Conservation (phyloP, 2,797 vertebrate species). For the Tapera naevia region DNA sequence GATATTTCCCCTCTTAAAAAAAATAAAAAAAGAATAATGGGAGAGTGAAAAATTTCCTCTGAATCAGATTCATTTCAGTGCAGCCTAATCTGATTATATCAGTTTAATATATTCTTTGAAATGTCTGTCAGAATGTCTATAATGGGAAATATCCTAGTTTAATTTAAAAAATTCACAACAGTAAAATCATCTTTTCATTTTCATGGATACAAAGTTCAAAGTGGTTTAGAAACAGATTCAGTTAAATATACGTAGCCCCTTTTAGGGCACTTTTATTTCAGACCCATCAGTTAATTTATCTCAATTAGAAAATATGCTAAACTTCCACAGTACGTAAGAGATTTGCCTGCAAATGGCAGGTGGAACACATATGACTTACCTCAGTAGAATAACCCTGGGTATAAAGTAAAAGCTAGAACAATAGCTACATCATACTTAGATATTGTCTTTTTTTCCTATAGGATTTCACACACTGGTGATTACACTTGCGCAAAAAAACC, state of each 20-base stretch:
- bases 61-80: neutral
- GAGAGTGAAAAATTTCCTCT: neutral
- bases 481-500: neutral
- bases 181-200: neutral
- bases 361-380: neutral
- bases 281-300: neutral
- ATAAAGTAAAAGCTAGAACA: neutral
- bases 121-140: neutral
- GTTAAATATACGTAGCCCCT: neutral
- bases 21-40: neutral
- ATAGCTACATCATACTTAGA: neutral
- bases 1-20: neutral
- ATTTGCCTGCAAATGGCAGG: neutral
- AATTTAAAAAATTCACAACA: conserved; percentile 10
- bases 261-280: neutral
- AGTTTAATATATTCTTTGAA: neutral
- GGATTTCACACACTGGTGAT: neutral
- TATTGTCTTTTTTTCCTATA: neutral
- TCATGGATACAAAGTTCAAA: neutral
- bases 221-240: neutral
- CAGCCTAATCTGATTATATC: neutral
- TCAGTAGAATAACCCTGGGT: neutral
- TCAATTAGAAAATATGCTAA: neutral
- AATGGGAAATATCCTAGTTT: neutral
- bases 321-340: neutral